phyloP scores from a whole-genome alignment of 1,140 invertebrate species.

The Phymastichus coffea region DNA sequence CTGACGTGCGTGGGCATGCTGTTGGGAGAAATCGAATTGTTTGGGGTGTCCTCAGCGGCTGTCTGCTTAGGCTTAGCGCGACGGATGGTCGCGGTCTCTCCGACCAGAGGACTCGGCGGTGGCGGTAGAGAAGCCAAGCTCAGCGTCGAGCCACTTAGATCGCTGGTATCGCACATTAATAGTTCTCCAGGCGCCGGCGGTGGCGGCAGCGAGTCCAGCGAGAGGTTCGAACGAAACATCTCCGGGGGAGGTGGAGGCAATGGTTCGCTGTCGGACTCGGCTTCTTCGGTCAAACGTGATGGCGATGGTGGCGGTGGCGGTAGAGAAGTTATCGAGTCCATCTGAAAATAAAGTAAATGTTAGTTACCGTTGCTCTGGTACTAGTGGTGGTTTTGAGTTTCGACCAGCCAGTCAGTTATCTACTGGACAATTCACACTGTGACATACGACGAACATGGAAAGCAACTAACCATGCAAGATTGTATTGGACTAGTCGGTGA shows the following conservation, averaged over 20 bases:
- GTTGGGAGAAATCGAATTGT: constrained; percentile 41
- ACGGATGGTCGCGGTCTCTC: constrained; percentile 55
- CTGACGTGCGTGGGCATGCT: constrained; percentile 32
- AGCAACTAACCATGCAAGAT: constrained; percentile 52
- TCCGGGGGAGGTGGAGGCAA: constrained; percentile 65
- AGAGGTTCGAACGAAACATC: constrained; percentile 74
- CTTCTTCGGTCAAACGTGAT: constrained; percentile 49
- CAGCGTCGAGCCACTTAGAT: constrained; percentile 68
- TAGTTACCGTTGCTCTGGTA: no score
- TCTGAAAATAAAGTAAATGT: constrained; percentile 37
- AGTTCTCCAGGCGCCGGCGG: constrained; percentile 72
- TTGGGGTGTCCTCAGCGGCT: constrained; percentile 47
- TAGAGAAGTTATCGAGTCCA: constrained; percentile 59
- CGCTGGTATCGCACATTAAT: constrained; percentile 58
- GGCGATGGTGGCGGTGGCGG: constrained; percentile 62
- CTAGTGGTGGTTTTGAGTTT: no score
- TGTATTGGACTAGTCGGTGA: constrained; percentile 52
- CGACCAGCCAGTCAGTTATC: background rate
- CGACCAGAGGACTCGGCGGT: constrained; percentile 58
- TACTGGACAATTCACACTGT: no score
- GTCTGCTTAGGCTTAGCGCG: constrained; percentile 51
- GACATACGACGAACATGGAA: no score
- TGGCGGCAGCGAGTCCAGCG: constrained; percentile 73
- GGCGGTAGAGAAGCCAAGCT: constrained; percentile 69
- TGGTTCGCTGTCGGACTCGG: constrained; percentile 47